Evolutionary conservation across 2,797 vertebrate species (phyloP).

Genomic region (Xenentodon cancila): DNA sequence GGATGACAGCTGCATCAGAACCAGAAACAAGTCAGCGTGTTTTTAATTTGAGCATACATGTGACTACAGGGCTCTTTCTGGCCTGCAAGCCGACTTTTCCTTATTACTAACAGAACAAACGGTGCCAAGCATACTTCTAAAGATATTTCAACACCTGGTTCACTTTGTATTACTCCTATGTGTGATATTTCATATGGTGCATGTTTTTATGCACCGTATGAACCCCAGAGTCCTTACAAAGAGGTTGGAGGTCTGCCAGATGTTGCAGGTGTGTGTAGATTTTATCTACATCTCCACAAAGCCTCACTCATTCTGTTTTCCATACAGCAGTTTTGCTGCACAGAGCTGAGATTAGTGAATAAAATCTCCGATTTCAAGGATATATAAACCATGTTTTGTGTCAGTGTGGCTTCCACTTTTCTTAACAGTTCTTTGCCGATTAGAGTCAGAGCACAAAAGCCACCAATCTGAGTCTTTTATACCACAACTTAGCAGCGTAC

Average conservation of each 20-base stretch:
- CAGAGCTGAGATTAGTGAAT: constrained; percentile 21
- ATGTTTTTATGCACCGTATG: constrained; percentile 16
- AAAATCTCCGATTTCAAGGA: constrained; percentile 20
- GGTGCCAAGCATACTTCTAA: constrained; percentile 25
- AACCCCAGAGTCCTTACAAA: background rate
- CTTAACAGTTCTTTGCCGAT: no score
- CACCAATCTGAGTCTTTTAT: no score
- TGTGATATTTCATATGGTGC: constrained; percentile 33
- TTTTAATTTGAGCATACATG: constrained; percentile 16
- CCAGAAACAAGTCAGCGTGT: constrained; percentile 31
- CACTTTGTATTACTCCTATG: constrained; percentile 16
- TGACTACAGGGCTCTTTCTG: constrained; percentile 3
- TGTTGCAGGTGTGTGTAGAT: constrained; percentile 15
- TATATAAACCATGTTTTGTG: background rate
- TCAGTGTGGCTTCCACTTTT: no score
- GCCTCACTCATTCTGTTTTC: constrained; percentile 1
- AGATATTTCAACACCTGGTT: constrained; percentile 44
- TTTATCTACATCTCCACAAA: constrained; percentile 27
- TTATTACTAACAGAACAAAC: constrained; percentile 33
- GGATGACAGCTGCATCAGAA: constrained; percentile 32
- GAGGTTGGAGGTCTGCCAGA: constrained; percentile 7
- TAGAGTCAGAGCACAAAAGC: no score
- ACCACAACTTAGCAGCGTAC: no score
- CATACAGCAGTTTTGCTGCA: constrained; percentile 14
- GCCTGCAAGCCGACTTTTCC: constrained; percentile 9